Evolutionary conservation across 2,888 invertebrate species (phyloP).

Genomic region (Lepidochitona cinerea): DNA sequence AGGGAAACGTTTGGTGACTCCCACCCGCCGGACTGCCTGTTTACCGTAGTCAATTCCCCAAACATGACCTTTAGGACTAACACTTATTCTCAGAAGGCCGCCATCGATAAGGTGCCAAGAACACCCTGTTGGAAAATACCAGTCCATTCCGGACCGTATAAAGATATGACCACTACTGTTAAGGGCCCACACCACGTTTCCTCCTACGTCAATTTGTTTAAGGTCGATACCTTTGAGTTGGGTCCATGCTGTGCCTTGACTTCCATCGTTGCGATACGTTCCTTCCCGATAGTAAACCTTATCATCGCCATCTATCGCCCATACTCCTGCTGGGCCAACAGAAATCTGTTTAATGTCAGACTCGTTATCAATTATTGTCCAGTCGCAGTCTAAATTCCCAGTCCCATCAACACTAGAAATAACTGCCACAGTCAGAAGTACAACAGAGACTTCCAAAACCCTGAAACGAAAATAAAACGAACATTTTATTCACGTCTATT

Average conservation of each 20-base stretch:
- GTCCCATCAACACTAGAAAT: no score
- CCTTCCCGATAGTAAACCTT: neutral
- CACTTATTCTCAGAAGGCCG: neutral
- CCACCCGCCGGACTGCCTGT: neutral
- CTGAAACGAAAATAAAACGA: no score
- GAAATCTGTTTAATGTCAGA: neutral
- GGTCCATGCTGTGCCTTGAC: neutral
- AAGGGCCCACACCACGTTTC: neutral
- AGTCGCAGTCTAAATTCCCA: neutral
- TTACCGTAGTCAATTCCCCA: neutral
- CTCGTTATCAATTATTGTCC: neutral
- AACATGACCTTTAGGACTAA: neutral
- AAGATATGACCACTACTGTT: neutral
- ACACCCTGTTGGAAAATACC: neutral
- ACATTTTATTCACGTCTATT: no score
- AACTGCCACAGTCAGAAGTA: no score
- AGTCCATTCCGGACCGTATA: neutral
- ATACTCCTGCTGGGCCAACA: neutral
- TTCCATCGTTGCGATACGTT: neutral
- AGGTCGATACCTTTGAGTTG: neutral
- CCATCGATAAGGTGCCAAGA: neutral
- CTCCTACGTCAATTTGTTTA: neutral
- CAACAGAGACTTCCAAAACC: no score
- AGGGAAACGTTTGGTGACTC: neutral
- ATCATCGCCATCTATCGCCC: neutral